phyloP scores from a whole-genome alignment of 2,888 invertebrate genomes.

The Agonum fuliginosum region DNA sequence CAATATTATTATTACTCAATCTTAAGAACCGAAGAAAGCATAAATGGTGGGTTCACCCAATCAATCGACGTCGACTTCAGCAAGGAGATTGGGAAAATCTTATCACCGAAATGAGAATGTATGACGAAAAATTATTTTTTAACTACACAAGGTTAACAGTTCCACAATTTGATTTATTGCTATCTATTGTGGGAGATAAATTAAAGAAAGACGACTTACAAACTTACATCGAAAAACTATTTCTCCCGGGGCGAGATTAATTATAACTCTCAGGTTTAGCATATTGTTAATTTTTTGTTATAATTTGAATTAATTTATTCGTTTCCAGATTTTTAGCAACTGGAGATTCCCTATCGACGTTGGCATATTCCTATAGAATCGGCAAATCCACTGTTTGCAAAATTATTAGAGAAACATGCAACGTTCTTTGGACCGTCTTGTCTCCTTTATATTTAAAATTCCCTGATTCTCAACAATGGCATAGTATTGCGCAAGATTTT shows the following conservation, averaged over 20 bases:
- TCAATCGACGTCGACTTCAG: no score
- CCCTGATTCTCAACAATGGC: slow-evolving; percentile 64
- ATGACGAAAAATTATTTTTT: no score
- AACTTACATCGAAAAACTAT: not conserved
- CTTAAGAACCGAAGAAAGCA: no score
- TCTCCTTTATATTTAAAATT: slow-evolving; percentile 55
- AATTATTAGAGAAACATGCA: slow-evolving; percentile 59
- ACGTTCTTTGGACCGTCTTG: slow-evolving; percentile 59
- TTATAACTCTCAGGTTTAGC: slow-evolving; percentile 64
- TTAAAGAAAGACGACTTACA: not conserved
- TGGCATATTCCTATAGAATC: slow-evolving; percentile 48
- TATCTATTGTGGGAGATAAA: not conserved
- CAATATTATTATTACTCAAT: no score
- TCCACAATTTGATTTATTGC: not conserved
- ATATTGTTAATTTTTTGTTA: not conserved
- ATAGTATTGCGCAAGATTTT: slow-evolving; percentile 64
- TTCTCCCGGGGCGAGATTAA: slow-evolving; percentile 62
- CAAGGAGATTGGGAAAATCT: no score
- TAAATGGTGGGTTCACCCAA: no score
- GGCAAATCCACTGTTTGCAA: slow-evolving; percentile 65
- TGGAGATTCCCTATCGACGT: not conserved
- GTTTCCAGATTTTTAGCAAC: no score
- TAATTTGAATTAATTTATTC: not conserved
- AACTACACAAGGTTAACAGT: not conserved
- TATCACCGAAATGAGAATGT: no score